phyloP scores from a whole-genome alignment of 2,113 vertebrate genomes.

The Pterocles burchelli region DNA sequence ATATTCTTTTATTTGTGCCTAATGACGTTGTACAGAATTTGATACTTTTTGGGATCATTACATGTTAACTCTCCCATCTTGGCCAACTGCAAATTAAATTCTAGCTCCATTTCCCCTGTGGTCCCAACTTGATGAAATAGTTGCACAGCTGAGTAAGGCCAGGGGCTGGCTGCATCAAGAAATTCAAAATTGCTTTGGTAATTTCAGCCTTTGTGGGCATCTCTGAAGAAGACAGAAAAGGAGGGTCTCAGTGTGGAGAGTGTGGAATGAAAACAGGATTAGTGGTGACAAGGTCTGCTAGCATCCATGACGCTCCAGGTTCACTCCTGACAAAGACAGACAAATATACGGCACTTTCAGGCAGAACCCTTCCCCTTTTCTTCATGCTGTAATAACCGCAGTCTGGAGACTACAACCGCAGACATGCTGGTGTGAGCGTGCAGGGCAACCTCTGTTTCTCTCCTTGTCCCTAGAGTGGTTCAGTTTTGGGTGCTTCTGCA shows the following conservation, averaged over 20 bases:
- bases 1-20: not conserved
- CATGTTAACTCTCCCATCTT: not conserved
- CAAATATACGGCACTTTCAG: fast-evolving
- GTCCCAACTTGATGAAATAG: not conserved
- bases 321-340: not conserved
- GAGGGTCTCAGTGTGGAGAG: not conserved
- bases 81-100: slow-evolving; percentile 51
- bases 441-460: not conserved
- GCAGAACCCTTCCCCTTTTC: not conserved
- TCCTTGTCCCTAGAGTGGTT: not conserved
- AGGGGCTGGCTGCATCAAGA: not conserved
- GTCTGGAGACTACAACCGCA: not conserved
- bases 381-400: not conserved
- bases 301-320: fast-evolving
- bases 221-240: not conserved
- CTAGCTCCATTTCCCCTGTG: not conserved
- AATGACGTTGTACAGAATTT: not conserved
- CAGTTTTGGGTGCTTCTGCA: not conserved
- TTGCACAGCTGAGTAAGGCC: not conserved
- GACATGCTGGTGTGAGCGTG: not conserved
- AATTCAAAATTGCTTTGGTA: not conserved
- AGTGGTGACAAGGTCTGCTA: not conserved
- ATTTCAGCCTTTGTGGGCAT: not conserved
- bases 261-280: not conserved
- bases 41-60: slow-evolving; percentile 8